Conservation (phyloP, 2,113 vertebrate species). For the Nycticorax nycticorax region DNA sequence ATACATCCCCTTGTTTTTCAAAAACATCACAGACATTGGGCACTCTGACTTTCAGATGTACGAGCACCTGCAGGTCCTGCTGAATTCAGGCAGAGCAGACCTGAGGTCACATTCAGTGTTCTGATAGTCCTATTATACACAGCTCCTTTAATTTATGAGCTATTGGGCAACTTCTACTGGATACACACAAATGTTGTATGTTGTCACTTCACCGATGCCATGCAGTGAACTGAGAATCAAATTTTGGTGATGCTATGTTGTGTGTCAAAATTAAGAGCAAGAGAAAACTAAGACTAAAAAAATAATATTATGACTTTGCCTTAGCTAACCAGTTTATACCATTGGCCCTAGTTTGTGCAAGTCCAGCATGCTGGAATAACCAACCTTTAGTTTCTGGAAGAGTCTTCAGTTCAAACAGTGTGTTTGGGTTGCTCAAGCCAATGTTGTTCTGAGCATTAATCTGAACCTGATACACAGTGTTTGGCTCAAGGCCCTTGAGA, state of each 20-base stretch:
- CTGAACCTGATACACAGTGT: conserved; percentile 81
- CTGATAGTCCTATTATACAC: neutral
- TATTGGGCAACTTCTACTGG: neutral
- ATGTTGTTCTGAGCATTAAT: conserved; percentile 85
- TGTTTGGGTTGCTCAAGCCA: conserved; percentile 76
- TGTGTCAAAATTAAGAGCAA: neutral
- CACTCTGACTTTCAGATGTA: neutral
- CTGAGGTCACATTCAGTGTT: neutral
- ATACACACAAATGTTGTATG: neutral
- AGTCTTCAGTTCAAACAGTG: conserved; percentile 74
- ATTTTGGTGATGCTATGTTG: neutral
- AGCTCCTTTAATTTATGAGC: neutral
- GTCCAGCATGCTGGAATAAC: neutral
- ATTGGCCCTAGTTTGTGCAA: neutral
- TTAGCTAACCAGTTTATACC: neutral
- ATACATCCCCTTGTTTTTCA: neutral
- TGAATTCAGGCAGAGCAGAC: neutral
- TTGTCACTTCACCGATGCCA: neutral
- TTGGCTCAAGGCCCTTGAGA: conserved; percentile 81
- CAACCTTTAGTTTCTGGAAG: conserved; percentile 76
- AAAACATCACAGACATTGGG: neutral
- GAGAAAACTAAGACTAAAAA: neutral
- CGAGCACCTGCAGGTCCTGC: neutral
- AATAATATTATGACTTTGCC: neutral
- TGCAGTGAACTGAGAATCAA: neutral